Evolutionary conservation across 2,888 invertebrate genomes (phyloP), one percentile per base, ranked within the genome.

Genomic region (Caenorhabditis sp.): DNA sequence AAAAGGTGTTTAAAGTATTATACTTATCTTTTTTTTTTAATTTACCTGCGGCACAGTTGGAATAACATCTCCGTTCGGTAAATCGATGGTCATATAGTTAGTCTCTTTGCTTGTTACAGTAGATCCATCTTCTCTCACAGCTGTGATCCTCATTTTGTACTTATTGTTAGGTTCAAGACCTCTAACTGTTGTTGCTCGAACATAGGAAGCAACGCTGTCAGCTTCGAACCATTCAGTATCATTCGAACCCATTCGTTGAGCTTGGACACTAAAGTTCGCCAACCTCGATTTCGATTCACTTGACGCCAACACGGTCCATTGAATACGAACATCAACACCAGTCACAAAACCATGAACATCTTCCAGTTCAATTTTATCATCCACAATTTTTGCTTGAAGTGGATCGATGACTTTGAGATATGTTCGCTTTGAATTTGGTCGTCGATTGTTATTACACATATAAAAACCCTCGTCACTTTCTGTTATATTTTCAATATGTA

Each of bases 401-500:
- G 81, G 78, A 57, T 78, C 78, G 0, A 68, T 61, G 2, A 83
- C 79, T 14, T 66, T 76, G 19, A 83, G 58, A 57, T 78, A 77
- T 5, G 79, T 82, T 1, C 59, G 17, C 10, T 64, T 76, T 17
- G 82, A 59, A 51, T 77, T 75, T 5, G 79, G 83, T 1, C 31
- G 49, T 17, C 50, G 74, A 21, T 62, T 72, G n/a, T 66, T 69
- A 21, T 78, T 75, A 61, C 84, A 84, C 3, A 79, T 80, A 69
- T 84, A 84, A 77, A 78, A 78, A 21, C 83, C 84, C 57, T 78
- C 78, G 62, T 84, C 84, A 8, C 26, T 37, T 50, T 37, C n/a
- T 26, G 66, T 70, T 6, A 79, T 76, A 31, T 71, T 57, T 0
- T 12, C 26, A 14, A 83, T 79, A 62, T 68, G 43, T 17, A 83